Evolutionary conservation across 2,888 invertebrate species (phyloP).

Genomic region (Rhimphoctona megacephalus): DNA sequence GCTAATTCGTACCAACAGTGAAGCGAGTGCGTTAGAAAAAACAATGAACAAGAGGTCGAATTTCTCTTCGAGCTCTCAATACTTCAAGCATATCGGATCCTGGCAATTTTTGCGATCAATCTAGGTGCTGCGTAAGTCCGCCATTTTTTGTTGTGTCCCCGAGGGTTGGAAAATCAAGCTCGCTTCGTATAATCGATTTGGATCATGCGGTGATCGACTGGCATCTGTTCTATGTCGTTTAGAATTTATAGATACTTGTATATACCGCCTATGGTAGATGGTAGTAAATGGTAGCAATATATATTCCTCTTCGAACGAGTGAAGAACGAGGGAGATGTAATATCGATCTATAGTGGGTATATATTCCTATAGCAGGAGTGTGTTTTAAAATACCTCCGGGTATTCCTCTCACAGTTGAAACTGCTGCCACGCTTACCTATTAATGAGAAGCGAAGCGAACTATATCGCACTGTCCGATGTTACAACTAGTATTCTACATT

Average conservation of each 20-base stretch:
- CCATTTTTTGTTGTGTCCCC: constrained; percentile 16
- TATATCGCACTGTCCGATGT: constrained; percentile 46
- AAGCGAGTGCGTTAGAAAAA: neutral
- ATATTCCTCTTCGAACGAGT: constrained; percentile 49
- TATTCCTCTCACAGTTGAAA: constrained; percentile 1
- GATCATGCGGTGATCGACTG: constrained; percentile 52
- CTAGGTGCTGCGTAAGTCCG: constrained; percentile 22
- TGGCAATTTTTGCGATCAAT: constrained; percentile 29
- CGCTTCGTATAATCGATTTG: constrained; percentile 48
- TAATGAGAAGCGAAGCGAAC: constrained; percentile 65
- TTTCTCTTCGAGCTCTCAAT: neutral
- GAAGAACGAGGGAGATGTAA: constrained; percentile 57
- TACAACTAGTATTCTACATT: constrained; percentile 31
- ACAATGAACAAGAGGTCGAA: neutral
- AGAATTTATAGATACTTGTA: neutral
- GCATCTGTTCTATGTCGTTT: constrained; percentile 50
- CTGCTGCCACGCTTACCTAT: constrained; percentile 66
- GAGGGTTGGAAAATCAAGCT: constrained; percentile 44
- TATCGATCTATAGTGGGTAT: constrained; percentile 56
- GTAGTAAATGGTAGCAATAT: constrained; percentile 54
- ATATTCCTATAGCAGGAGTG: neutral
- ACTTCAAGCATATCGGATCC: constrained; percentile 16
- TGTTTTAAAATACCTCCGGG: constrained; percentile 58
- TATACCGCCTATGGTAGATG: neutral
- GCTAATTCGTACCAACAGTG: neutral